Evolutionary conservation across 2,888 invertebrate species (phyloP).

Genomic region (Dusona sp.): DNA sequence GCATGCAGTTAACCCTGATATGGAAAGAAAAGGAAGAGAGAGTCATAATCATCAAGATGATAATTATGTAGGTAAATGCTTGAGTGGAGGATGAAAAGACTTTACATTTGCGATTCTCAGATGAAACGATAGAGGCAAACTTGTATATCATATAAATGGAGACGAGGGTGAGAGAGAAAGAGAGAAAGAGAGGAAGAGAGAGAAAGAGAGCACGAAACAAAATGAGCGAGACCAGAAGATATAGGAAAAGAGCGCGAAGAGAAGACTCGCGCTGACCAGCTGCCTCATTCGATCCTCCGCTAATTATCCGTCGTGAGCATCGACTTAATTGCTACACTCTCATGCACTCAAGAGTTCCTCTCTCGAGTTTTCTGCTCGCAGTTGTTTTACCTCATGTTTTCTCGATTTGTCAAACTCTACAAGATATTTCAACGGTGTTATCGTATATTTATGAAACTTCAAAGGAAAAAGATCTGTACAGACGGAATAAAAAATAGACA

Average conservation of each 20-base stretch:
- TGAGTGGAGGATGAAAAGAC: constrained; percentile 65
- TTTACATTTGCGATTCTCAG: constrained; percentile 55
- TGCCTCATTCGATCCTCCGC: constrained; percentile 82
- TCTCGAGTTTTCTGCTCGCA: constrained; percentile 39
- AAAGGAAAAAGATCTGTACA: background rate
- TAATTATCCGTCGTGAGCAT: constrained; percentile 83
- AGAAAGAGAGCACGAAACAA: too few species aligned
- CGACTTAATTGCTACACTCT: constrained; percentile 82
- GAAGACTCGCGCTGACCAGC: constrained; percentile 79
- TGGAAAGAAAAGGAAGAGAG: constrained; percentile 38
- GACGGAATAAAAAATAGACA: background rate
- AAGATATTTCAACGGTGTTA: constrained; percentile 33
- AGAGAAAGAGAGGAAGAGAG: constrained; percentile 27
- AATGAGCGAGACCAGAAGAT: background rate
- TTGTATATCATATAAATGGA: background rate
- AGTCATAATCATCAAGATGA: constrained; percentile 82
- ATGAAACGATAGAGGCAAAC: constrained; percentile 59
- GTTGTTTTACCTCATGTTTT: constrained; percentile 32
- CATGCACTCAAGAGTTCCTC: constrained; percentile 1
- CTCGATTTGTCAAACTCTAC: constrained; percentile 25
- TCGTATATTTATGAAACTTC: background rate
- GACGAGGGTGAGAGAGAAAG: background rate
- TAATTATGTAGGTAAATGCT: constrained; percentile 83
- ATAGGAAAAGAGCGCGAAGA: constrained; percentile 56
- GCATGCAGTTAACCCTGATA: constrained; percentile 6